These are phyloP conservation scores for Gyrodactylus bullatarudis DNA, from an alignment of 1,140 invertebrate genomes.

Conservation along the genomic window DNA sequence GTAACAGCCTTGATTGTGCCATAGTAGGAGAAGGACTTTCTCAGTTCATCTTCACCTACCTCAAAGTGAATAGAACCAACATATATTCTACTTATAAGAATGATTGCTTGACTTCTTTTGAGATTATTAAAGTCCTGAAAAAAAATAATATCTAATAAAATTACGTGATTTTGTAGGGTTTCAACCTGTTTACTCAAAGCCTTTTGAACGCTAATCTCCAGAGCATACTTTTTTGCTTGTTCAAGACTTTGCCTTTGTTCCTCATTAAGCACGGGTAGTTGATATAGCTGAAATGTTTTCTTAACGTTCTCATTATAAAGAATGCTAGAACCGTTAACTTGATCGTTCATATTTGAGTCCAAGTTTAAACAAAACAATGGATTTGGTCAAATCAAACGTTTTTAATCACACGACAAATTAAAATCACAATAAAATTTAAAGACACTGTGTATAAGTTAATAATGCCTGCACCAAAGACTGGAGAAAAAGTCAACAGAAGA, in stretches of 20 bases:
- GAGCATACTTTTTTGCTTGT: constrained; percentile 73
- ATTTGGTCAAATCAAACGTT: neutral
- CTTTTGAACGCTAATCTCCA: constrained; percentile 86
- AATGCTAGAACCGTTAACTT: neutral
- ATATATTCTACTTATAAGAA: constrained; percentile 40
- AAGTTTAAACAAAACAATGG: neutral
- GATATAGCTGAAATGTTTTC: neutral
- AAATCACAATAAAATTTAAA: neutral
- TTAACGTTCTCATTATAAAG: neutral
- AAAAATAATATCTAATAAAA: neutral
- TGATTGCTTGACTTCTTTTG: constrained; percentile 2
- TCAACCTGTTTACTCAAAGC: constrained; percentile 79
- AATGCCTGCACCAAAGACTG: too few relatives aligned
- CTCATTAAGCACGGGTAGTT: constrained; percentile 29
- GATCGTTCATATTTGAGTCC: neutral
- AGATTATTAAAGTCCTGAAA: constrained; percentile 3
- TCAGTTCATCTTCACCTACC: constrained; percentile 84
- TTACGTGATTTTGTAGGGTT: constrained; percentile 44
- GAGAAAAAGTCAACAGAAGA: too few relatives aligned
- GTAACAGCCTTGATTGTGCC: constrained; percentile 96
- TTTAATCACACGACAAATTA: neutral
- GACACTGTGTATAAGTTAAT: neutral
- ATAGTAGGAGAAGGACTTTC: constrained; percentile 82
- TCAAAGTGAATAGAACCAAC: constrained; percentile 98
- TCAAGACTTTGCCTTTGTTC: constrained; percentile 53